Conservation (phyloP, 2,888 invertebrate genomes). For the Tillus elongatus region DNA sequence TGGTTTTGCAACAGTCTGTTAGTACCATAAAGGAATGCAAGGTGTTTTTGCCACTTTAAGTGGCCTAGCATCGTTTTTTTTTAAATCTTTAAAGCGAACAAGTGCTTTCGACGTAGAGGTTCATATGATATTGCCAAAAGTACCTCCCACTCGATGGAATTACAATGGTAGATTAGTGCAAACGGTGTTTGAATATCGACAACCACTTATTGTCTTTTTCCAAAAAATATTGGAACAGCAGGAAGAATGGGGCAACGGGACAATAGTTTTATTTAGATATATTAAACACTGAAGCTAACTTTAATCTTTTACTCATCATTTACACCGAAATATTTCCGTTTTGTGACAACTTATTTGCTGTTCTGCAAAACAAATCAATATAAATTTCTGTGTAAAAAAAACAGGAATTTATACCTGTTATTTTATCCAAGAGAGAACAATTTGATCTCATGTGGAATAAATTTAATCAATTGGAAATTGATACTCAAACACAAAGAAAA, state of each 20-base stretch:
- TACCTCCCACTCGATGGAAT: too few species aligned
- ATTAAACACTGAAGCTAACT: slow-evolving; percentile 10
- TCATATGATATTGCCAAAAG: slow-evolving; percentile 12
- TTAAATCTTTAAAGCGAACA: slow-evolving; percentile 21
- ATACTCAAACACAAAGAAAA: not conserved
- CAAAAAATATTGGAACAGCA: slow-evolving; percentile 9
- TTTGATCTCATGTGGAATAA: slow-evolving; percentile 2
- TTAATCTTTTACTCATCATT: slow-evolving; percentile 15
- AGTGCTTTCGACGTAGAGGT: slow-evolving; percentile 12
- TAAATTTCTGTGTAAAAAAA: slow-evolving; percentile 12
- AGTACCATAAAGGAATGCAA: slow-evolving; percentile 21
- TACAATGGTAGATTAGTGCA: too few species aligned
- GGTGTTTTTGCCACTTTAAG: slow-evolving; percentile 23
- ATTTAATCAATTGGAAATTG: not conserved
- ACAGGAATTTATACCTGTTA: slow-evolving; percentile 8
- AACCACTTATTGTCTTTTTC: slow-evolving; percentile 10
- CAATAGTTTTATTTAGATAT: slow-evolving; percentile 8
- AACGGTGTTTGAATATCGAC: slow-evolving; percentile 13
- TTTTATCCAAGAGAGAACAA: slow-evolving; percentile 4
- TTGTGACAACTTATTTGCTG: slow-evolving; percentile 14
- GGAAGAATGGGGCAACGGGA: slow-evolving; percentile 8
- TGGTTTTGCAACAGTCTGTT: slow-evolving; percentile 20
- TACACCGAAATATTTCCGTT: slow-evolving; percentile 15
- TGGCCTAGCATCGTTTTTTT: slow-evolving; percentile 24
- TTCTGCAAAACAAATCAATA: slow-evolving; percentile 13